Evolutionary conservation across 2,113 vertebrate species (phyloP).

Genomic region (Ardeotis arabs): DNA sequence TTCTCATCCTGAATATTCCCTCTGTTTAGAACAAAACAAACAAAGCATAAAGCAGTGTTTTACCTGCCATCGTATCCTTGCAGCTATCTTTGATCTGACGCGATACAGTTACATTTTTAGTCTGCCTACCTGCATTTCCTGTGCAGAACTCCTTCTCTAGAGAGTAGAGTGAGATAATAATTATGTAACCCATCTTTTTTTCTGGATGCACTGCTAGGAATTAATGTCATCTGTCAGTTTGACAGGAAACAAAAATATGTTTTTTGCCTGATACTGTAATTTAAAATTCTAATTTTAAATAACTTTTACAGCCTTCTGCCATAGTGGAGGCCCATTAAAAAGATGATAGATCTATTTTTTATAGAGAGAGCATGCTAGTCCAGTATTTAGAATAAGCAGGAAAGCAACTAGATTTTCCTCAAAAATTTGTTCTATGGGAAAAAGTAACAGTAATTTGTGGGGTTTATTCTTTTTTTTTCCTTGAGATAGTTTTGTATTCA

Average conservation of each 20-base stretch:
- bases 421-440: background rate
- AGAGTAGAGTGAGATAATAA: background rate
- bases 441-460: background rate
- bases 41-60: background rate
- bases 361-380: background rate
- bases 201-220: background rate
- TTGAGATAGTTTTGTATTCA: background rate
- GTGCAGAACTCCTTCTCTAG: background rate
- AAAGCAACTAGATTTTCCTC: background rate
- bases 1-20: background rate
- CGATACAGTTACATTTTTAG: background rate
- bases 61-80: background rate
- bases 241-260: background rate
- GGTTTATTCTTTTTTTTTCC: background rate
- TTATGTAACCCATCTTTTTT: background rate
- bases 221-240: background rate
- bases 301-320: background rate
- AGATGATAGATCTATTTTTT: fast-evolving
- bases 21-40: constrained; percentile 5
- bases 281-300: background rate
- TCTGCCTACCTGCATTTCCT: background rate
- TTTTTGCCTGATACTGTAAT: background rate
- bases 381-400: background rate
- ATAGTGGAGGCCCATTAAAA: background rate
- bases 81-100: constrained; percentile 17